Evolutionary conservation across 2,113 vertebrate species (phyloP).

Genomic region (Otolemur garnettii): DNA sequence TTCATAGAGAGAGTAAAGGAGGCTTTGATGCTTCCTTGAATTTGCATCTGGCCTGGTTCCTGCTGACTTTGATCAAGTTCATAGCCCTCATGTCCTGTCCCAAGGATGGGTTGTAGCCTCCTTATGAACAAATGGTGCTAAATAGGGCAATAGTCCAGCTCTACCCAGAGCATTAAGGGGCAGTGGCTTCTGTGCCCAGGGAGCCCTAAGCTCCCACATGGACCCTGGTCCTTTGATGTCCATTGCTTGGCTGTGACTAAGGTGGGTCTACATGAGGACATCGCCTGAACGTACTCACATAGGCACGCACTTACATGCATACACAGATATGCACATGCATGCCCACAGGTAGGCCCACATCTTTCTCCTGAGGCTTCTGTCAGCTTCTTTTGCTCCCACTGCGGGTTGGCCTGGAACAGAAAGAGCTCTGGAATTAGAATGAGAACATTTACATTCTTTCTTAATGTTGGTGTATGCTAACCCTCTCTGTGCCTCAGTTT

Average conservation of each 20-base stretch:
- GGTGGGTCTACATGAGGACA: not conserved
- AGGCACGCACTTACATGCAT: no score
- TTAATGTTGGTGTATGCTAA: not conserved
- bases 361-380: not conserved
- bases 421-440: not conserved
- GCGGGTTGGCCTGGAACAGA: not conserved
- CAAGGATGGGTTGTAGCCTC: not conserved
- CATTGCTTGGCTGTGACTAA: not conserved
- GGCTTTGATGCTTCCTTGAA: not conserved
- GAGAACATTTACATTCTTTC: not conserved
- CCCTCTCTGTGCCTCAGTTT: not conserved
- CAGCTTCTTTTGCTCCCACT: not conserved
- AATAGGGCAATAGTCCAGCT: not conserved
- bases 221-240: not conserved
- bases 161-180: not conserved
- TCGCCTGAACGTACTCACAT: no score
- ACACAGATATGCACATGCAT: no score
- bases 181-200: rapidly evolving
- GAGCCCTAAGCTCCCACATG: not conserved
- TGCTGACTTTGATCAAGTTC: not conserved
- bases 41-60: not conserved
- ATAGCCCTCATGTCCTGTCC: not conserved
- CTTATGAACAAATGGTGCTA: not conserved
- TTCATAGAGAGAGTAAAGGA: not conserved
- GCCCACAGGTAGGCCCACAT: not conserved